Evolutionary conservation across 2,888 invertebrate genomes (phyloP).

Genomic region (Patella depressa): DNA sequence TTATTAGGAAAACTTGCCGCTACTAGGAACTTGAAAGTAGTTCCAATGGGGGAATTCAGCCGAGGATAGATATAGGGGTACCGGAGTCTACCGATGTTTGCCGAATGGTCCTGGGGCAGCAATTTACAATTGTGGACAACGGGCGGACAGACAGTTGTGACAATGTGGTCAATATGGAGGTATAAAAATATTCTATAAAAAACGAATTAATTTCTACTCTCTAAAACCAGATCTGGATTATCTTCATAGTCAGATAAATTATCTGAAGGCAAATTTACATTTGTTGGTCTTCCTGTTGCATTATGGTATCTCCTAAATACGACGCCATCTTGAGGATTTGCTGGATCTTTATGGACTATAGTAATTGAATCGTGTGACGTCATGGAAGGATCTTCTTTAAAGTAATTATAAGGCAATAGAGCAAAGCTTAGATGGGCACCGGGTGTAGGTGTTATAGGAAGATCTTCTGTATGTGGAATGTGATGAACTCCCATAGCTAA

Average conservation of each 20-base stretch:
- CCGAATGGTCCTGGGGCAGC: too few relatives aligned
- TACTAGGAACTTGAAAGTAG: too few relatives aligned
- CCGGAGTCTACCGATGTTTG: too few relatives aligned
- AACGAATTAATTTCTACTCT: neutral
- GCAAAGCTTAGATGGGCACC: conserved; percentile 1
- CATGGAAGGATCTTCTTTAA: neutral
- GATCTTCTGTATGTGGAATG: conserved; percentile 18
- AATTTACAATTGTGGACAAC: too few relatives aligned
- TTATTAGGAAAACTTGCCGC: too few relatives aligned
- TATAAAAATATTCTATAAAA: neutral
- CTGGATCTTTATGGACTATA: neutral
- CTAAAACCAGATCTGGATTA: neutral
- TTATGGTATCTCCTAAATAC: neutral
- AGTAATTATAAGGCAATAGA: neutral
- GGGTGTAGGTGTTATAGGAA: conserved; percentile 10
- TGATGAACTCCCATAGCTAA: conserved; percentile 10
- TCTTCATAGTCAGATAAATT: neutral
- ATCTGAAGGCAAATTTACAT: too few relatives aligned
- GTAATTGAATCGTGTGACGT: neutral
- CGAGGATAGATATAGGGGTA: too few relatives aligned
- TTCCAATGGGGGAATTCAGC: too few relatives aligned
- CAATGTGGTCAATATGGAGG: too few relatives aligned
- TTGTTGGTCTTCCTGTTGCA: neutral
- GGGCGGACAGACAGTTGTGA: too few relatives aligned
- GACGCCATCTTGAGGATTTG: neutral